Evolutionary conservation across 2,113 vertebrate species (phyloP).

Genomic region (Xiphophorus maculatus): DNA sequence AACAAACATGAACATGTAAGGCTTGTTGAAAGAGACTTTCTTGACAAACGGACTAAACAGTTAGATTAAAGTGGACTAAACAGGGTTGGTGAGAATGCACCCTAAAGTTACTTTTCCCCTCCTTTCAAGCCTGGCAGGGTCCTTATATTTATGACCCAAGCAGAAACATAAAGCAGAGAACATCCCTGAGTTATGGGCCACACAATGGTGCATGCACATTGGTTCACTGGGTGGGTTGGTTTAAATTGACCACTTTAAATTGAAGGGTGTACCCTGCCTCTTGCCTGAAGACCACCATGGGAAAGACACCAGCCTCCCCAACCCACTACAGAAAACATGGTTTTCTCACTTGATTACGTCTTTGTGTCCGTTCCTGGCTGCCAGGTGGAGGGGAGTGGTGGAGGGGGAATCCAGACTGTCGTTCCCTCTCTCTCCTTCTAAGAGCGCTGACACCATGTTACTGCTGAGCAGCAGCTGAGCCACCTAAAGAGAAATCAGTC

Average conservation of each 20-base stretch:
- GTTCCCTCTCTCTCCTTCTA: slow-evolving; percentile 87
- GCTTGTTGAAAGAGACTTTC: neutral
- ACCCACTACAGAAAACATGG: no score
- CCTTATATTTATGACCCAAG: neutral
- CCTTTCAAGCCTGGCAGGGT: neutral
- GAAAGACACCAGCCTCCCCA: neutral
- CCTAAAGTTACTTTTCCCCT: neutral
- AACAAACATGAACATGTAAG: neutral
- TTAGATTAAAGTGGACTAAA: no score
- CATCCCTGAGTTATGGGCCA: neutral
- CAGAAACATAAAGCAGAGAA: neutral
- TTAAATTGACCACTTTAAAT: no score
- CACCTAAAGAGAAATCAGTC: slow-evolving; percentile 77
- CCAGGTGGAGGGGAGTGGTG: slow-evolving; percentile 92
- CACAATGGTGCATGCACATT: neutral
- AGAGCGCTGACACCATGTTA: slow-evolving; percentile 88
- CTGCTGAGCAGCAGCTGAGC: slow-evolving; percentile 92
- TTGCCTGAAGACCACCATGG: no score
- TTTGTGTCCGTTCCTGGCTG: slow-evolving; percentile 94
- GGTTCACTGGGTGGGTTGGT: no score
- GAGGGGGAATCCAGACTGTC: slow-evolving; percentile 85
- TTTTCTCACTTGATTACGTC: slow-evolving; percentile 90
- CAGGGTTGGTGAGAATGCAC: no score
- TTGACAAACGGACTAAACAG: no score
- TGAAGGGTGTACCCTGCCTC: neutral